These are phyloP conservation scores for Pagetopsis macropterus DNA, from an alignment of 2,797 vertebrate genomes.

Conservation along the genomic window DNA sequence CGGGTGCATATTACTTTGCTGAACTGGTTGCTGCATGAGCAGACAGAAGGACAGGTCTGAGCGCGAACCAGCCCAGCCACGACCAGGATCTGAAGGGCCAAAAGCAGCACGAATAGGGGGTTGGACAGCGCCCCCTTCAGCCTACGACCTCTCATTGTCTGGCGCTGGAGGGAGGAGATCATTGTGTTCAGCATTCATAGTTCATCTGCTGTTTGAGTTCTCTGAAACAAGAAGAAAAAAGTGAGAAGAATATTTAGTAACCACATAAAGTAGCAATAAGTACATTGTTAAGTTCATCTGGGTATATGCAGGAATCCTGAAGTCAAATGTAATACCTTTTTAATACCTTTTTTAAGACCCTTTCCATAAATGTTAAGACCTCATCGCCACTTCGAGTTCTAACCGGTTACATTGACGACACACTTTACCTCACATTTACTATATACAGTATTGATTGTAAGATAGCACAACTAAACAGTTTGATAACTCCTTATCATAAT, in stretches of 20 bases:
- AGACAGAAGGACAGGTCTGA: slow-evolving; percentile 97
- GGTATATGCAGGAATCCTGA: too few relatives aligned
- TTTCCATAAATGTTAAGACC: too few relatives aligned
- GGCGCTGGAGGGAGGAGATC: slow-evolving; percentile 98
- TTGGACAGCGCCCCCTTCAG: slow-evolving; percentile 99
- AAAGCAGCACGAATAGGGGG: slow-evolving; percentile 97
- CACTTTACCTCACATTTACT: too few relatives aligned
- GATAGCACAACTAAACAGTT: too few relatives aligned
- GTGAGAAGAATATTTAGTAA: slow-evolving; percentile 35
- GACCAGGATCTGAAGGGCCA: slow-evolving; percentile 98
- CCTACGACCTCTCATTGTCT: slow-evolving; percentile 99
- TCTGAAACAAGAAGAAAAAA: slow-evolving; percentile 75
- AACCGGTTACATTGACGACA: too few relatives aligned
- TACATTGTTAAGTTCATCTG: background rate
- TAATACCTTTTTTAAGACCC: too few relatives aligned
- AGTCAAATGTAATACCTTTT: too few relatives aligned
- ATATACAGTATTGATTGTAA: too few relatives aligned
- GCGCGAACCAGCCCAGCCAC: slow-evolving; percentile 96
- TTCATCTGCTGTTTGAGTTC: slow-evolving; percentile 94
- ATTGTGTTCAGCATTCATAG: slow-evolving; percentile 99
- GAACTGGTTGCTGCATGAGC: slow-evolving; percentile 99
- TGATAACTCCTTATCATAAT: too few relatives aligned
- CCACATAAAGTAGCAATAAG: background rate
- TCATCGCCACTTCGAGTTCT: too few relatives aligned
- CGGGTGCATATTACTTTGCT: slow-evolving; percentile 98